Evolutionary conservation across 2,888 invertebrate genomes (phyloP), one percentile per base, ranked within the genome.

Genomic region (Pachymerium ferrugineum): DNA sequence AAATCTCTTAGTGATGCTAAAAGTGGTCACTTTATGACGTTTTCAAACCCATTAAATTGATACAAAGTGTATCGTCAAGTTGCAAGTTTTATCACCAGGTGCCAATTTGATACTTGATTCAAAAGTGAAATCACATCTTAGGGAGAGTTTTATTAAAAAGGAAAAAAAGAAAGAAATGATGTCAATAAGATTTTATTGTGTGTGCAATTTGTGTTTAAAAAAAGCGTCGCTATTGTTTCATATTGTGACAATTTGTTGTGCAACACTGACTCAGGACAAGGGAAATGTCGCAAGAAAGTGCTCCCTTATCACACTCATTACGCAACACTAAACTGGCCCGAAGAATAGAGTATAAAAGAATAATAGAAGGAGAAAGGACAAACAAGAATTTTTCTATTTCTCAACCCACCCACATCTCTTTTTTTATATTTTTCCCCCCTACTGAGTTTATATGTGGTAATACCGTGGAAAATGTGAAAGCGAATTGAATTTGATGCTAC

Each of bases 251-350:
- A 54, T 54, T 54, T 54, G 54, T 54, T 54, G 54, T 28, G 54
- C 54, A 54, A 54, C 54, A 54, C 54, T 54, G 54, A 28, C 14
- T 54, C 25, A 14, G 28, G 25, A 54, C 54, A 54, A 54, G 54
- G 54, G 54, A 54, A 54, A 54, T 54, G 54, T 54, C 54, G 54
- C 54, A 54, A 54, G 54, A 54, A 54, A 54, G 54, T 54, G 54
- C 54, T 54, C 54, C 25, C 54, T 54, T 54, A 54, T 54, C 54
- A 28, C 54, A 25, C 54, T 54, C 54, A 54, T 54, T 54, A 54
- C 54, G 54, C 54, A 54, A 54, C 54, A 54, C 25, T 14, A 54
- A 54, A 54, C 54, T 54, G 54, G 54, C 54, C 54, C 28, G 28
- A 54, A 54, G 54, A 28, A 54, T 54, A 12, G 14, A 54, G 54